These are phyloP conservation scores for Glyptemys insculpta DNA, from an alignment of 2,797 vertebrate genomes.

Conservation along the genomic window DNA sequence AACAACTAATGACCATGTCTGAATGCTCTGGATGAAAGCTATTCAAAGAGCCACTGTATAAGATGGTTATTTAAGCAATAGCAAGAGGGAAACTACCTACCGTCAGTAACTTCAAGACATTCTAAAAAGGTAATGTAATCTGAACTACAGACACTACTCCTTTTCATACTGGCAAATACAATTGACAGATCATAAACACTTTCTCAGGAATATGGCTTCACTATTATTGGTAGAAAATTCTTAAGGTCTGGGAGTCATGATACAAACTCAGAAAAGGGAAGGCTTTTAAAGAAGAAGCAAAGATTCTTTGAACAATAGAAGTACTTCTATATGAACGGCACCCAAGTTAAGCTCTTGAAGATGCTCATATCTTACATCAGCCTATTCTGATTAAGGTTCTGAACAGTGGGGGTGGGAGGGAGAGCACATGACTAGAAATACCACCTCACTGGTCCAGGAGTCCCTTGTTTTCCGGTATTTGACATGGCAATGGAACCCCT, in stretches of 20 bases:
- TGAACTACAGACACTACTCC: not conserved
- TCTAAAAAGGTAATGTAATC: not conserved
- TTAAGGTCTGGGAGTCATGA: fast-evolving
- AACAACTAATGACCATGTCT: no score
- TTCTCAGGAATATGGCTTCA: fast-evolving
- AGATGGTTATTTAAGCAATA: not conserved
- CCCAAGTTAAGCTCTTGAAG: not conserved
- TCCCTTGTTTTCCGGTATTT: not conserved
- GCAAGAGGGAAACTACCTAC: not conserved
- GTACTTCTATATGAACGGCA: not conserved
- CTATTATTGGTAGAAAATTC: not conserved
- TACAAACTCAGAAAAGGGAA: not conserved
- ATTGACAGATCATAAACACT: no score
- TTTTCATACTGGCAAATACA: not conserved
- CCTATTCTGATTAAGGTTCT: not conserved
- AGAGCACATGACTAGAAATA: not conserved
- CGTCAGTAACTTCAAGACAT: not conserved
- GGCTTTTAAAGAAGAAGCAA: not conserved
- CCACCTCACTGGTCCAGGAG: not conserved
- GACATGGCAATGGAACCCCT: not conserved
- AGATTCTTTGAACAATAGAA: not conserved
- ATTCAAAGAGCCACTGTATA: not conserved
- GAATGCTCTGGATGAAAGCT: not conserved
- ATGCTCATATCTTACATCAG: not conserved
- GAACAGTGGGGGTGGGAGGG: not conserved